Conservation (phyloP, 2,888 invertebrate species). For the Acronicta psi region DNA sequence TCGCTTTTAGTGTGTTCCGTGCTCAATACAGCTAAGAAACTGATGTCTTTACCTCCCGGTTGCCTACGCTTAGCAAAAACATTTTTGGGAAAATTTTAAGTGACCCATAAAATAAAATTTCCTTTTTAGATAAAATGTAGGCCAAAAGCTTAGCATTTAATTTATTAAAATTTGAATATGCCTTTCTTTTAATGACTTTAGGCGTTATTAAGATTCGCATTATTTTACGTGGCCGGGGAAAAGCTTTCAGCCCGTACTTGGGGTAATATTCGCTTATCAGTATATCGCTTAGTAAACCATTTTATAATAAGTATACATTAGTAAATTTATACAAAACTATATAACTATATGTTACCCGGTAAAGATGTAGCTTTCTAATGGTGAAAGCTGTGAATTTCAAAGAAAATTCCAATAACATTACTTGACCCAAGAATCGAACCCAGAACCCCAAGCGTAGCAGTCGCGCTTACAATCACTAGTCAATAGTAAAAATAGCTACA, state of each 20-base stretch:
- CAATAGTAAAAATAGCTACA: background rate
- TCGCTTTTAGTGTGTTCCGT: constrained; percentile 10
- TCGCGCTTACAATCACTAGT: no score
- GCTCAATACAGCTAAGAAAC: constrained; percentile 27
- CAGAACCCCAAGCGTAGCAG: no score
- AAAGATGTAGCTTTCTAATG: no score
- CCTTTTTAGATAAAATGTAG: constrained; percentile 28
- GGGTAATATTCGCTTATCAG: no score
- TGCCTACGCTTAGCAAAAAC: constrained; percentile 41
- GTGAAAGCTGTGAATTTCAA: no score
- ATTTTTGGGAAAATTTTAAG: constrained; percentile 37
- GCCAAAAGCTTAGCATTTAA: constrained; percentile 20
- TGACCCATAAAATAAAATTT: constrained; percentile 32
- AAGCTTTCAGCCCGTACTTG: background rate
- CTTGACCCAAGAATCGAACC: no score
- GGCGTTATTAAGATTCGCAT: constrained; percentile 16
- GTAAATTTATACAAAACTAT: no score
- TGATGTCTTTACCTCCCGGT: constrained; percentile 32
- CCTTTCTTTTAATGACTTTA: constrained; percentile 28
- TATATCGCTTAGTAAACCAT: no score
- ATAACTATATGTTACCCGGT: no score
- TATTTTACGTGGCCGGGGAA: background rate
- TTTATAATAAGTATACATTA: no score
- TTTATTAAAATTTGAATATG: constrained; percentile 38
- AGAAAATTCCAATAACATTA: no score